Evolutionary conservation across 2,888 invertebrate species (phyloP), one percentile per base, ranked within the genome.

Genomic region (Drosophila helvetica): DNA sequence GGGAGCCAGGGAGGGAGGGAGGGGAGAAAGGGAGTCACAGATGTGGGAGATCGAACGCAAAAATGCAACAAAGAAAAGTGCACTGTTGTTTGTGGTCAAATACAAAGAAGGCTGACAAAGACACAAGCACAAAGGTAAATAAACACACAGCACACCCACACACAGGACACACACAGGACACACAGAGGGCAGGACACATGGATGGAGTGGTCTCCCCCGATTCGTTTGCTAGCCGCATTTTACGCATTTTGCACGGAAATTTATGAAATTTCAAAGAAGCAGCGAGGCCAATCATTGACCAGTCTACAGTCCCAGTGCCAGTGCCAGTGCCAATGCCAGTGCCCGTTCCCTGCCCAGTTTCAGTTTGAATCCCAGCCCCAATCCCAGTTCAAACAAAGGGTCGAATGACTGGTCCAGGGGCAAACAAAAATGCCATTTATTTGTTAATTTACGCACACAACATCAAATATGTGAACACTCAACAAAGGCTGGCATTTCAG

Each of bases 371-470:
- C 25, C 19, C 19, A 51, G 17, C 33, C 22, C n/a, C 12, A 59
- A 25, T 18, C n/a, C 5, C 54, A n/a, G 25, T 12, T 25, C 62
- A 69, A 69, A 55, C 61, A 69, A 33, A 69, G 22, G 47, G 45
- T 19, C 51, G 64, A 63, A 64, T 60, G 55, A 51, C 25, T 52
- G 50, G 50, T 38, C 15, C 58, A 42, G 61, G 25, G 63, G 19
- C 55, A 67, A 72, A 62, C 74, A 81, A 72, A 74, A 86, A 86
- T 80, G 74, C 70, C 80, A 83, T 85, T 87, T 85, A 85, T 85
- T 87, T 85, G 85, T 85, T 85, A 82, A 87, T 85, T 87, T 85
- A 78, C 77, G 85, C 87, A 85, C 77, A 78, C 75, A 85, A 69
- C 81, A 78, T 76, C 84, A 81, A 86, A 84, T 81, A 84, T 86